These are phyloP conservation scores for Lathronympha strigana DNA, from an alignment of 2,888 invertebrate species.

Conservation along the genomic window DNA sequence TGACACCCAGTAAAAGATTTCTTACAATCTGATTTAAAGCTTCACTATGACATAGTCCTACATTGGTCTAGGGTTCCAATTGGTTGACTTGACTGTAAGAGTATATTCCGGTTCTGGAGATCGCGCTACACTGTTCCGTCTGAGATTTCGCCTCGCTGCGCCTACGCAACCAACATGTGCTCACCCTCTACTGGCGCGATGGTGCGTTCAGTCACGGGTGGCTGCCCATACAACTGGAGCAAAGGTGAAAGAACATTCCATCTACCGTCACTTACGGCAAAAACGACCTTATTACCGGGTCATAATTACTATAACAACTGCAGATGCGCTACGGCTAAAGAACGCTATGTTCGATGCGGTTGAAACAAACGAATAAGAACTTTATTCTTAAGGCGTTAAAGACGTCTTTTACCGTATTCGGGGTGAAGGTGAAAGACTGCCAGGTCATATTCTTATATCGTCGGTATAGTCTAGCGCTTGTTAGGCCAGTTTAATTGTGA, in stretches of 20 bases:
- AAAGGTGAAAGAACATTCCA: slow-evolving; percentile 79
- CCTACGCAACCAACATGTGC: slow-evolving; percentile 35
- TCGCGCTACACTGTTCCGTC: not conserved
- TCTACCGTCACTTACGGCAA: slow-evolving; percentile 4
- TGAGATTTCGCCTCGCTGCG: slow-evolving; percentile 3
- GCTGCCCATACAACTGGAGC: slow-evolving; percentile 72
- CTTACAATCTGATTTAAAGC: no score
- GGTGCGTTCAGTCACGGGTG: slow-evolving; percentile 73
- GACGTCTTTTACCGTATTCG: not conserved
- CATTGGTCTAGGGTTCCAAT: no score
- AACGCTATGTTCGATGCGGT: slow-evolving; percentile 49
- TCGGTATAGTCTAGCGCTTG: not conserved
- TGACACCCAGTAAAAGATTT: no score
- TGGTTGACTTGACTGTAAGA: no score
- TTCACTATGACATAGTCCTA: no score
- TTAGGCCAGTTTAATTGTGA: not conserved
- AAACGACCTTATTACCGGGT: not conserved
- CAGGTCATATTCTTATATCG: not conserved
- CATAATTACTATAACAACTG: not conserved
- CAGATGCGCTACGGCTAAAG: slow-evolving; percentile 74
- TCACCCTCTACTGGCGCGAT: slow-evolving; percentile 52
- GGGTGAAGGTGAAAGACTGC: slow-evolving; percentile 25
- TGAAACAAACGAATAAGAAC: not conserved
- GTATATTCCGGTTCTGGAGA: not conserved
- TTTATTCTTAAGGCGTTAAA: slow-evolving; percentile 5